These are phyloP conservation scores for Acridotheres tristis DNA, from an alignment of 2,797 vertebrate species.

Conservation along the genomic window DNA sequence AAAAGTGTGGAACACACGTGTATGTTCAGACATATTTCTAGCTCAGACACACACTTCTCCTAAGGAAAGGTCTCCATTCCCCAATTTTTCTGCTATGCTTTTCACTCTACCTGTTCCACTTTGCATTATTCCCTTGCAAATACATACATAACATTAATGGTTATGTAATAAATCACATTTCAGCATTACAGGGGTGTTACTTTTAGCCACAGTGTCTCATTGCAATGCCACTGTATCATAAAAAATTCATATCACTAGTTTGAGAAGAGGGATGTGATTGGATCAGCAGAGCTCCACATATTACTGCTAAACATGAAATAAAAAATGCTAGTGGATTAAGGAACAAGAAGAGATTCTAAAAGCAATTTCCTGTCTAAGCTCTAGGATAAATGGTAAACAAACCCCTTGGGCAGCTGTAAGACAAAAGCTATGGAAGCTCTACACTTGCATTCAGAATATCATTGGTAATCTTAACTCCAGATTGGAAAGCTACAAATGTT, in stretches of 20 bases:
- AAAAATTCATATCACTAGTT: neutral
- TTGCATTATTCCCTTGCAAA: neutral
- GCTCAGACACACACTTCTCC: neutral
- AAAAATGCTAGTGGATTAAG: neutral
- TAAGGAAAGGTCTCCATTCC: neutral
- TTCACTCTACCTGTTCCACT: neutral
- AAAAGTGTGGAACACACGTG: rapidly evolving
- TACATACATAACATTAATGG: neutral
- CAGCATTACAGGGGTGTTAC: neutral
- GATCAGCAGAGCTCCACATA: neutral
- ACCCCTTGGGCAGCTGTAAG: neutral
- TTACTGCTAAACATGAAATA: neutral
- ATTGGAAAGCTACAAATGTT: neutral
- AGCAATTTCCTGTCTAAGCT: neutral
- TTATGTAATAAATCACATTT: neutral
- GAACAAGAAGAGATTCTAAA: neutral
- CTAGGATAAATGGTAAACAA: neutral
- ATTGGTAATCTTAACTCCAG: neutral
- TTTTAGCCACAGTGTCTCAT: neutral
- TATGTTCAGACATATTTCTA: neutral
- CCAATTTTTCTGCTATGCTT: neutral
- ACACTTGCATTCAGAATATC: neutral
- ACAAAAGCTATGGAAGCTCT: neutral
- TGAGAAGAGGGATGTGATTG: neutral
- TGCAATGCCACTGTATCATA: neutral